Percentiles rank a stretch among this genome's conserved stretches.
phyloP scores from a whole-genome alignment of 2,113 vertebrate genomes.

The Zonotrichia leucophrys region DNA sequence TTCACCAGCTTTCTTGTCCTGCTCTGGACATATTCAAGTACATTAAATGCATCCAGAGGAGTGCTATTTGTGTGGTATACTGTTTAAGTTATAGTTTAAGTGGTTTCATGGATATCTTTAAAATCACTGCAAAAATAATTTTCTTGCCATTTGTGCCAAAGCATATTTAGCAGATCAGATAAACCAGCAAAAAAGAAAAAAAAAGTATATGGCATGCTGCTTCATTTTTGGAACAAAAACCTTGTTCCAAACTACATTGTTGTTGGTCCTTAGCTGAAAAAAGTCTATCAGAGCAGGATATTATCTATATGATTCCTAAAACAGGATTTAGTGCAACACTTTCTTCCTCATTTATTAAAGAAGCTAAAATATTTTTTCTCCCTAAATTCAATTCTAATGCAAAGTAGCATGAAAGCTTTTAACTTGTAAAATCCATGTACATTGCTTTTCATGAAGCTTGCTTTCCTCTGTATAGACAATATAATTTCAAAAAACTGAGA shows the following conservation, averaged over 20 bases:
- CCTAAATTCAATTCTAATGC: neutral
- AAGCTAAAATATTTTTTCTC: neutral
- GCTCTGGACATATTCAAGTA: neutral
- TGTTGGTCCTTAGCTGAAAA: neutral
- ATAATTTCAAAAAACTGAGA: neutral
- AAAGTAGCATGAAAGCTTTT: neutral
- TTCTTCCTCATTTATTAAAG: neutral
- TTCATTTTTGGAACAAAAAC: neutral
- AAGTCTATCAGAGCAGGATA: neutral
- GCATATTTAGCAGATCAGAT: neutral
- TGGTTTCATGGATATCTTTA: neutral
- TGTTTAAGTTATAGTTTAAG: neutral
- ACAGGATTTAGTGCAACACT: neutral
- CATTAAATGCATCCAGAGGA: neutral
- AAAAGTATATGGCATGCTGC: neutral
- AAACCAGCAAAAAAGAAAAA: neutral
- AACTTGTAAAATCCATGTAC: neutral
- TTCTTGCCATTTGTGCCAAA: neutral
- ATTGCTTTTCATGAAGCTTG: neutral
- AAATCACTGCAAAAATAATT: neutral
- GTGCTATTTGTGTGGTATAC: neutral
- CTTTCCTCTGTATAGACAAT: neutral
- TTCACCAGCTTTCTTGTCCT: neutral
- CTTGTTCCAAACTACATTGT: neutral
- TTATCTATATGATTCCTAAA: neutral